Conservation (phyloP, 2,888 invertebrate species). For the Lydus trimaculatus region DNA sequence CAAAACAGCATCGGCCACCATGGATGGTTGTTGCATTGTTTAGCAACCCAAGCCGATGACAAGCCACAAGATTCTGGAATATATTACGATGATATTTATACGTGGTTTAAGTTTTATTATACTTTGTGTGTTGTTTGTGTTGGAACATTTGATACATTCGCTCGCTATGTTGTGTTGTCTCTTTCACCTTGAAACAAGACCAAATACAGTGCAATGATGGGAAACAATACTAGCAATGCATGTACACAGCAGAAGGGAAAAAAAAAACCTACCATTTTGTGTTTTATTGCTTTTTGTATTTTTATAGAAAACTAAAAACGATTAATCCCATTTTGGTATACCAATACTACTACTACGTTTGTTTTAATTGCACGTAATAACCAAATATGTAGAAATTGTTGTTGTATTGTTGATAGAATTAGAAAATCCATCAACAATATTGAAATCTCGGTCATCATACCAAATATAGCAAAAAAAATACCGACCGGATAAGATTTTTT, state of each 20-base stretch:
- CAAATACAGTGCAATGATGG: too few species aligned
- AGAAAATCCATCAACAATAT: neutral
- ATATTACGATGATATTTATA: neutral
- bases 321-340: neutral
- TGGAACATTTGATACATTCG: too few species aligned
- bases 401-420: neutral
- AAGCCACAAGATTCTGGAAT: conserved; percentile 1
- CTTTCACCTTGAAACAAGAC: too few species aligned
- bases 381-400: neutral
- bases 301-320: too few species aligned
- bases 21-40: neutral
- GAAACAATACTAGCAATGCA: too few species aligned
- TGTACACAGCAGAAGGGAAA: too few species aligned
- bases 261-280: too few species aligned
- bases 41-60: neutral
- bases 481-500: neutral
- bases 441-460: neutral
- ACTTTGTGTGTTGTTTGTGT: too few species aligned
- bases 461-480: neutral
- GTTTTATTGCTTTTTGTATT: too few species aligned
- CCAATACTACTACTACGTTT: neutral
- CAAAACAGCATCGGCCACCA: neutral
- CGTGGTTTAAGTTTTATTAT: too few species aligned
- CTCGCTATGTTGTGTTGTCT: too few species aligned
- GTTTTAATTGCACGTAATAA: neutral